Base-by-base conservation (phyloP, 1,140 invertebrate genomes). In the Cotesia typhae region DNA sequence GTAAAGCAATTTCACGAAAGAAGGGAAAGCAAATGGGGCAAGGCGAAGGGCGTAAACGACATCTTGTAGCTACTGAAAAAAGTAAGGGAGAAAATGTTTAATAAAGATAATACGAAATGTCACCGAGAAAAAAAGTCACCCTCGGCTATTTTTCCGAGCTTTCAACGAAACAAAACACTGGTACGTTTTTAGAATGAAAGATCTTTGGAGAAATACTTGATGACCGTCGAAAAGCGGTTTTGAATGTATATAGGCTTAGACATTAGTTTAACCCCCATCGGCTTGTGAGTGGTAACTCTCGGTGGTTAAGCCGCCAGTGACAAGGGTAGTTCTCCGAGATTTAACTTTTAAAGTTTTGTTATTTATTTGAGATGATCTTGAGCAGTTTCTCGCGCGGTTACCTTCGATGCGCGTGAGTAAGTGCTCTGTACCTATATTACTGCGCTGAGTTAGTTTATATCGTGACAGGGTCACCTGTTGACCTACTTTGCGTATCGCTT, bases 401-500 rank as follows among this genome's bases (percentile, higher is more conserved):
- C 38, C 52, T 53, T 67, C 66, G 66, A 55, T 67, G 66, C 51
- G 66, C 66, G 53, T 38, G 53, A 63, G 64, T 66, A 66, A 72
- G 63, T 67, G 55, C 35, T 35, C 51, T 47, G 57, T 71, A 53
- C 38, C 60, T 63, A 70, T 69, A 66, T 70, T 69, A 66, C 51
- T 63, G 72, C 20, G 80, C 66, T 70, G 65, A 65, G 69, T 47
- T 53, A 51, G 59, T 53, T 72, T 65, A 68, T 69, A 72, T 72
- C 61, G 69, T 73, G 75, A 74, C 72, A 76, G 72, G 75, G 80
- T 84, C 81, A 84, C 79, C 74, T 77, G 79, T 78, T 85, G 84
- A 85, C 84, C 84, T 76, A 85, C 70, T 83, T 85, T 75, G 61
- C 65, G n/a, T 53, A 53, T 14, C 10, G 17, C 3, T n/a, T 28